Evolutionary conservation across 2,888 invertebrate genomes (phyloP), one percentile per base, ranked within the genome.

Genomic region (Drosophila affinis): DNA sequence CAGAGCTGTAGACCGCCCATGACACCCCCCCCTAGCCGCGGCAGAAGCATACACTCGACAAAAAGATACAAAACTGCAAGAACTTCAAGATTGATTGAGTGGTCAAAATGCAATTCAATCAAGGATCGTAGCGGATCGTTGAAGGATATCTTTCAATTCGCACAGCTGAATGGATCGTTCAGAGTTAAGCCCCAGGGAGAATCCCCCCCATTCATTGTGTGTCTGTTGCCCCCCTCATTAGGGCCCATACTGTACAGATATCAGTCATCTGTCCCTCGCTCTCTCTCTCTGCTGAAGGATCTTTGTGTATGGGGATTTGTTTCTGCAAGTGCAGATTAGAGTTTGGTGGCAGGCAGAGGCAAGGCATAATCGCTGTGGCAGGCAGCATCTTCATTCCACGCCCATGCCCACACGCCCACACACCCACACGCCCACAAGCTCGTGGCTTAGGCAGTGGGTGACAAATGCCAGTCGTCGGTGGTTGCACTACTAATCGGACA

Each of bases 401-500:
- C 32, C 32, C 32, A 3, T 3, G 1, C 34, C 47, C 14, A 17
- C 24, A 5, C 24, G 24, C 24, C 24, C 24, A 24, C 24, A 4
- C 61, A 34, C 9, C 18, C 27, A 39, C 56, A 32, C 53, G 56
- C 55, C 55, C 53, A 47, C 46, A 45, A n/a, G 45, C 18, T 45
- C 39, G 44, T 49, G 70, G 58, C 64, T 71, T 62, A 70, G 84
- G 68, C 75, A 75, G 75, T 74, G 82, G 79, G 77, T 85, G 84
- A 88, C 83, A 85, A 83, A 87, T 85, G 81, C 81, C 82, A 82
- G 74, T 83, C 39, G 14, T 39, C 87, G 83, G 75, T 87, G 86
- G 79, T 87, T 83, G 87, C 82, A 79, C 79, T 79, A 86, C 85
- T 88, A 89, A 85, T 84, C 82, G 87, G 83, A 84, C 81, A 83